Evolutionary conservation across 2,113 vertebrate genomes (phyloP).

Genomic region (Melanostigma gelatinosum): DNA sequence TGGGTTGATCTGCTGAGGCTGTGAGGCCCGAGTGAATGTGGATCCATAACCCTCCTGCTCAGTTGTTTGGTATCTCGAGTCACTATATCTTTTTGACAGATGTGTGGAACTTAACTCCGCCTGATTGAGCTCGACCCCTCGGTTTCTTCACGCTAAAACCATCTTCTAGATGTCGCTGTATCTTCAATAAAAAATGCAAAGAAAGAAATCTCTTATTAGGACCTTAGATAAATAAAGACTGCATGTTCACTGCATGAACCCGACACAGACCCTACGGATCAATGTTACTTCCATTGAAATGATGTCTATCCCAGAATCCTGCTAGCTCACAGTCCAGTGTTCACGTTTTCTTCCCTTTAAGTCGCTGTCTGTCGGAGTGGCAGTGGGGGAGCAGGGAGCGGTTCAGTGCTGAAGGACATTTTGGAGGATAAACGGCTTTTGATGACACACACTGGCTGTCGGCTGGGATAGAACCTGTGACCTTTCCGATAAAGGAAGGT

Average conservation of each 20-base stretch:
- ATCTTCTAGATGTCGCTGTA: too few species aligned
- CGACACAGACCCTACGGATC: neutral
- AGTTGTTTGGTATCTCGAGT: neutral
- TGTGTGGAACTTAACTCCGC: too few species aligned
- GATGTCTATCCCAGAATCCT: neutral
- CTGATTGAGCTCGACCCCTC: too few species aligned
- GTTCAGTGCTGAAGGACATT: slow-evolving; percentile 40
- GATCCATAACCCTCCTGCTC: neutral
- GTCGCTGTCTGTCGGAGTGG: slow-evolving; percentile 29
- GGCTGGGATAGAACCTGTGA: slow-evolving; percentile 41
- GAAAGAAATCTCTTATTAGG: neutral
- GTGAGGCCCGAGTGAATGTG: neutral
- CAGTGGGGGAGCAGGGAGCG: slow-evolving; percentile 32
- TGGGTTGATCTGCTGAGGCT: neutral
- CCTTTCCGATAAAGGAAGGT: slow-evolving; percentile 61
- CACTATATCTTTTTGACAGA: neutral
- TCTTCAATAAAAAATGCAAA: neutral
- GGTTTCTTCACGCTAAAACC: too few species aligned
- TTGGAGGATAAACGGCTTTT: slow-evolving; percentile 56
- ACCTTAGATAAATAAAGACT: slow-evolving; percentile 4
- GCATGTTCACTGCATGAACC: neutral
- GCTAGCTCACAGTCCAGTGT: neutral
- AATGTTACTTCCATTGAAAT: slow-evolving; percentile 10
- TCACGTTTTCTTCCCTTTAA: slow-evolving; percentile 27
- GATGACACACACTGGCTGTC: slow-evolving; percentile 47